Base-by-base conservation (phyloP, 1,140 invertebrate genomes). In the Plodia interpunctella region DNA sequence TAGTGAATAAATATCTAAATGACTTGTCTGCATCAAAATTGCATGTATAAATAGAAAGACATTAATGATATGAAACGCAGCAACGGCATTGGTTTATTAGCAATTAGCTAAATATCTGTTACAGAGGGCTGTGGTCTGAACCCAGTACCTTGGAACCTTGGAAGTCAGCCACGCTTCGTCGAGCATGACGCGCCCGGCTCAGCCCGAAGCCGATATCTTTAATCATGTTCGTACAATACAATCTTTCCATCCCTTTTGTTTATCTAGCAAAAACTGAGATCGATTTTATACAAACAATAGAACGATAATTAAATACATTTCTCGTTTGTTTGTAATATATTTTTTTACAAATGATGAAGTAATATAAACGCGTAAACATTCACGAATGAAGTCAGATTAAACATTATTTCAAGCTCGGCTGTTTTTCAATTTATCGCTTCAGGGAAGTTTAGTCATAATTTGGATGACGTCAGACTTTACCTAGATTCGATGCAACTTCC, bases 91-190 rank as follows among this genome's bases (percentile, higher is more conserved):
- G 38, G 38, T 15, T 44, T 5, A 44, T n/a, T 44, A 2, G 38
- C 10, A 44, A 44, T 44, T 44, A 44, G 38, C n/a, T 44, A 44
- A 71, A 76, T 76, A 74, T 72, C 58, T 52, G 55, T 73, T 76
- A 76, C 65, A 59, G 65, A 71, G 65, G 70, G 73, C 67, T 76
- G 60, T 68, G 65, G 70, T 65, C 70, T 65, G 53, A 84, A 76
- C 74, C 70, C 69, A 72, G 75, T 80, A 74, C 70, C n/a, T 15
- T 44, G 38, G 38, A 85, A 74, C 85, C 82, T 87, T 87, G 80
- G 75, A 78, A 72, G 78, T 69, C 66, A 70, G 75, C 66, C 71
- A 81, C 73, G 83, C 83, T 85, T 59, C 69, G 75, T 50, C 64
- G 70, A 81, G 82, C 85, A 70, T 87, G 77, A 80, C 79, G 74